A percentile compares a stretch with the other conserved stretches of the same genome.
Conservation (phyloP, 2,888 invertebrate species). For the Chouioia cunea region DNA sequence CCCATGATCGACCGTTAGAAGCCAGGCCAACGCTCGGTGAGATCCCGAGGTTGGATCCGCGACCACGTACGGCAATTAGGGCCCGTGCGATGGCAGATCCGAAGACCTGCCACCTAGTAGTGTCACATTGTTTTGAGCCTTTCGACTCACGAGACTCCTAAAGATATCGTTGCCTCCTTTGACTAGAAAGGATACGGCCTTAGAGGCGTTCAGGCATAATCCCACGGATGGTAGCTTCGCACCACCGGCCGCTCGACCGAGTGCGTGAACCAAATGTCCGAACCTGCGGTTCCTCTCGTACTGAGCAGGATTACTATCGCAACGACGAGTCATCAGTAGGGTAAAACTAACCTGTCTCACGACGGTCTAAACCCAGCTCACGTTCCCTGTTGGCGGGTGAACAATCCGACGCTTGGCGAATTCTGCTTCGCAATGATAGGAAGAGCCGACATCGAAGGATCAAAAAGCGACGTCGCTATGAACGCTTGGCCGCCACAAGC, state of each 20-base stretch:
- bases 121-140: slow-evolving; percentile 69
- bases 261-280: slow-evolving; percentile 69
- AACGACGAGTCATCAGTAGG: slow-evolving; percentile 69
- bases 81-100: too few relatives aligned
- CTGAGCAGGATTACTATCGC: slow-evolving; percentile 73
- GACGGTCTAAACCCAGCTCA: slow-evolving; percentile 77
- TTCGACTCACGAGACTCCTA: slow-evolving; percentile 69
- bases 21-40: too few relatives aligned
- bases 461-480: too few relatives aligned
- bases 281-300: slow-evolving; percentile 72
- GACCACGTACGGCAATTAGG: too few relatives aligned
- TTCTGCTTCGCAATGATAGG: too few relatives aligned
- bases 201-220: too few relatives aligned
- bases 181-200: slow-evolving; percentile 76
- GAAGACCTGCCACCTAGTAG: too few relatives aligned
- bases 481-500: slow-evolving; percentile 71
- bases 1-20: too few relatives aligned
- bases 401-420: slow-evolving; percentile 70
- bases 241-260: too few relatives aligned
- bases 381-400: slow-evolving; percentile 77
- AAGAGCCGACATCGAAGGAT: too few relatives aligned
- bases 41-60: too few relatives aligned
- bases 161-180: slow-evolving; percentile 69
- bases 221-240: too few relatives aligned
- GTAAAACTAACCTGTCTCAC: slow-evolving; percentile 73